Evolutionary conservation across 2,888 invertebrate genomes (phyloP).

Genomic region (Arrhopalites spinosus): DNA sequence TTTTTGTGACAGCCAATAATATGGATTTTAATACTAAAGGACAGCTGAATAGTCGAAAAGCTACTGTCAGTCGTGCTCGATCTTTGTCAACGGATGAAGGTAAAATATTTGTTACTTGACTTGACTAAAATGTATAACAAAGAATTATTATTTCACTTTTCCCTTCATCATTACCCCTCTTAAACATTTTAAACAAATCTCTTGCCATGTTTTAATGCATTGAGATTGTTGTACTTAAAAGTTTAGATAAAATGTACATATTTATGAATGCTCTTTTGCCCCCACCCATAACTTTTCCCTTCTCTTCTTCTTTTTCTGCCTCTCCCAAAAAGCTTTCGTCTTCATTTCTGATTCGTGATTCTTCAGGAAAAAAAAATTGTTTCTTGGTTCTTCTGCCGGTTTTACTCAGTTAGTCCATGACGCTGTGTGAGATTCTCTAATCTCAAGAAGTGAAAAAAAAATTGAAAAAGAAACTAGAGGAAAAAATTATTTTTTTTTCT

Average conservation of each 20-base stretch:
- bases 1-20: constrained; percentile 11
- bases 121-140: not conserved
- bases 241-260: not conserved
- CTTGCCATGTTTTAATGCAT: not conserved
- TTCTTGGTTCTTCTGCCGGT: constrained; percentile 1
- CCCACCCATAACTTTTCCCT: constrained; percentile 22
- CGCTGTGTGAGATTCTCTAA: too few species aligned
- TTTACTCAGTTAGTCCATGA: not conserved
- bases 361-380: too few species aligned
- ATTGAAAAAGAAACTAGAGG: not conserved
- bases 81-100: constrained; percentile 56
- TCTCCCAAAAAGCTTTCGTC: constrained; percentile 30
- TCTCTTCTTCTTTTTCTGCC: constrained; percentile 13
- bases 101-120: constrained; percentile 18
- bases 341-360: constrained; percentile 10
- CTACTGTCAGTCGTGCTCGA: constrained; percentile 46
- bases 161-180: not conserved
- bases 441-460: not conserved
- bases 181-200: not conserved
- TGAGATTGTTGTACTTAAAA: not conserved
- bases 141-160: not conserved
- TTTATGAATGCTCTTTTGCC: constrained; percentile 30
- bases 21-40: constrained; percentile 30
- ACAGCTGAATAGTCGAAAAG: constrained; percentile 47
- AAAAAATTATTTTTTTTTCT: not conserved